These are phyloP conservation scores for Zapus hudsonius DNA, from an alignment of 2,113 vertebrate species.

Conservation along the genomic window DNA sequence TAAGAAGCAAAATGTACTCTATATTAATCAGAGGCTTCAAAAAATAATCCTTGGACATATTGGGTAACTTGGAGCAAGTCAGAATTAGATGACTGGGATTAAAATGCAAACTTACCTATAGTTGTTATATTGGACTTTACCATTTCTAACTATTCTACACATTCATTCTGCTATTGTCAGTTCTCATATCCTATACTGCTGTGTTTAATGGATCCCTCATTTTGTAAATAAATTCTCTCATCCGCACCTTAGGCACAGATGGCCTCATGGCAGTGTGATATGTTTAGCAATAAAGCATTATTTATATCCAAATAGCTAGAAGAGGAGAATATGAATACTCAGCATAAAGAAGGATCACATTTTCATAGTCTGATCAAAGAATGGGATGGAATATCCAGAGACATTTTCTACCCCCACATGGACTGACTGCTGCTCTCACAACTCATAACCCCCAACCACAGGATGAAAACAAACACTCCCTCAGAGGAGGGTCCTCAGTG, in stretches of 20 bases:
- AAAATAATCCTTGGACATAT: neutral
- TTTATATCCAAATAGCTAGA: neutral
- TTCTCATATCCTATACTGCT: neutral
- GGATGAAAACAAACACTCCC: too few relatives aligned
- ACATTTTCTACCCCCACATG: too few relatives aligned
- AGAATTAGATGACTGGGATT: neutral
- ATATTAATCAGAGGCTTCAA: neutral
- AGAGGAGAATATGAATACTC: neutral
- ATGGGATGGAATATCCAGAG: too few relatives aligned
- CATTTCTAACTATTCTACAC: neutral
- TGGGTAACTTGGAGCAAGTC: neutral
- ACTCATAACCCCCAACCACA: too few relatives aligned
- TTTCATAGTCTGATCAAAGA: too few relatives aligned
- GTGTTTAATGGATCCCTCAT: neutral
- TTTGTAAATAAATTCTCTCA: neutral
- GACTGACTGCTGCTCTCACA: too few relatives aligned
- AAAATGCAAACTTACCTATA: neutral
- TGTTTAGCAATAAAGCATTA: neutral
- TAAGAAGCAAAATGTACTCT: neutral
- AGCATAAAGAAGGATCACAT: neutral
- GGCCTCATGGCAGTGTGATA: neutral
- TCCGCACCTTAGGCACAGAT: neutral
- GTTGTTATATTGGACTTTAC: fast-evolving
- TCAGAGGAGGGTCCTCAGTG: too few relatives aligned
- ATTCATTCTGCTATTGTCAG: neutral